Conservation (phyloP, 1,140 invertebrate genomes). For the Mylabris phalerata region DNA sequence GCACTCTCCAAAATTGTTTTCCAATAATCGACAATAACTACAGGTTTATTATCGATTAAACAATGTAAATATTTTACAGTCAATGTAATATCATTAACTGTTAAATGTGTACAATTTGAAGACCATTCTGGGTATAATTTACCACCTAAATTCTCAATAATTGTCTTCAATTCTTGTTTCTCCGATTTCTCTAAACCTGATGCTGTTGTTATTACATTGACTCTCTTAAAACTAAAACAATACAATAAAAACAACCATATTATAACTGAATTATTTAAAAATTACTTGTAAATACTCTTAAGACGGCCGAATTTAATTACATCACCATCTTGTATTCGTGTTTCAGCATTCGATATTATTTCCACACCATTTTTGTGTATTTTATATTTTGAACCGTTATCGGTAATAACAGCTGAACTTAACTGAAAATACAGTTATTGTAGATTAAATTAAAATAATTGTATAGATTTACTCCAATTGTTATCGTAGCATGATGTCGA, state of each 20-base stretch:
- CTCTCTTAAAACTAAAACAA: conserved; percentile 9
- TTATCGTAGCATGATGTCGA: conserved; percentile 39
- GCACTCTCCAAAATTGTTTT: background rate
- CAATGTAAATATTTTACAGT: conserved; percentile 10
- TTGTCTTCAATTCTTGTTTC: conserved; percentile 2
- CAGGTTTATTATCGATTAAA: conserved; percentile 8
- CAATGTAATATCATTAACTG: conserved; percentile 3
- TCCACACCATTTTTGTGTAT: conserved; percentile 39
- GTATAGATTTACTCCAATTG: conserved; percentile 27
- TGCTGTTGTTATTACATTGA: background rate
- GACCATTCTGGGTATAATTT: background rate
- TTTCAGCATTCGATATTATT: conserved; percentile 33
- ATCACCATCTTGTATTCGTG: conserved; percentile 32
- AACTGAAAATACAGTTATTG: conserved; percentile 12
- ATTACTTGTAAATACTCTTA: conserved; percentile 6
- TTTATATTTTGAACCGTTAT: conserved; percentile 44
- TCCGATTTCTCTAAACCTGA: conserved; percentile 6
- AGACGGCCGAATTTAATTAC: conserved; percentile 8
- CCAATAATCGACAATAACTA: conserved; percentile 8
- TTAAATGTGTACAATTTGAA: conserved; percentile 2
- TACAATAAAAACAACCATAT: too few relatives aligned
- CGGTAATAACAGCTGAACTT: conserved; percentile 35
- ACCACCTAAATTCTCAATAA: background rate
- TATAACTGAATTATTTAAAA: background rate
- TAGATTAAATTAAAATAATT: too few relatives aligned